A percentile compares a stretch with the other conserved stretches of the same genome.
phyloP scores from a whole-genome alignment of 2,888 invertebrate genomes.

The Germaria angustata region DNA sequence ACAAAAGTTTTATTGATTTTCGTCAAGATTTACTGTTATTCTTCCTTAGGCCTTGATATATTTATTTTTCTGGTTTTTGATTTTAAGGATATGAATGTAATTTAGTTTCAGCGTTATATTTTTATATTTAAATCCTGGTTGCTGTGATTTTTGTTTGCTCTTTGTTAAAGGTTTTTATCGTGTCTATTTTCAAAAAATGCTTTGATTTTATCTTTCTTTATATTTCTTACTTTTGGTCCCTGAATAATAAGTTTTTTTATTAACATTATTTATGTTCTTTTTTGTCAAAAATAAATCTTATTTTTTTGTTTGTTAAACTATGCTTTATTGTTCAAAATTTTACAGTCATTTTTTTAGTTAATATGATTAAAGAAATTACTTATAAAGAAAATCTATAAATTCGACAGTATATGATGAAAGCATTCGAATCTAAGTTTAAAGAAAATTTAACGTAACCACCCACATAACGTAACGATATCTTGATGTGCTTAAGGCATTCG shows the following conservation, averaged over 20 bases:
- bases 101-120: conserved; percentile 57
- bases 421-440: no score
- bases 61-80: conserved; percentile 59
- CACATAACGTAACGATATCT: no score
- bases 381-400: conserved; percentile 29
- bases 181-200: conserved; percentile 63
- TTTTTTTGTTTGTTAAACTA: conserved; percentile 59
- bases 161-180: conserved; percentile 61
- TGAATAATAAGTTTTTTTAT: conserved; percentile 73
- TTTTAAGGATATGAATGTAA: conserved; percentile 61
- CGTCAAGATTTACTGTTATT: conserved; percentile 7
- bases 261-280: conserved; percentile 37
- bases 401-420: neutral
- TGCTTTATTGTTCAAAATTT: conserved; percentile 70
- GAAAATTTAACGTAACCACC: no score
- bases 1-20: conserved; percentile 54
- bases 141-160: conserved; percentile 63
- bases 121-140: conserved; percentile 60
- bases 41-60: conserved; percentile 55
- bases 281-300: conserved; percentile 64
- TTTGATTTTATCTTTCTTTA: conserved; percentile 63
- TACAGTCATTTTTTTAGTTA: conserved; percentile 65
- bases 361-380: conserved; percentile 45
- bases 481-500: no score
- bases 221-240: conserved; percentile 76